Evolutionary conservation across 2,113 vertebrate species (phyloP).

Genomic region (Setophaga coronata): DNA sequence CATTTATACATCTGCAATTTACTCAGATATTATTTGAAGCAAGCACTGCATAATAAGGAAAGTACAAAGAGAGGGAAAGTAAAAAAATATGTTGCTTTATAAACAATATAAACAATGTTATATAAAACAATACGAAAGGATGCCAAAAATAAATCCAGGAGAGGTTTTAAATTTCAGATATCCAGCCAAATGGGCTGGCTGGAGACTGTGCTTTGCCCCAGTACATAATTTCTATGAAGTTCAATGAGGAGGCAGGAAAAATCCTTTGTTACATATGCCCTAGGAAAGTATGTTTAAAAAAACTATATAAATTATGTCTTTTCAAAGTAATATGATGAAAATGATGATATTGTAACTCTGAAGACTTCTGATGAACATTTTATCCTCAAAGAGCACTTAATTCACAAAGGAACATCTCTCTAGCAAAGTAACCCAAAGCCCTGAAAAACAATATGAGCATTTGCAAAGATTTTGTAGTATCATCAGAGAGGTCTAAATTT

Average conservation of each 20-base stretch:
- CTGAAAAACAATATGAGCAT: constrained; percentile 2
- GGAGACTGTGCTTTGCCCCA: background rate
- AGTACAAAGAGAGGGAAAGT: background rate
- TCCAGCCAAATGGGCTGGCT: background rate
- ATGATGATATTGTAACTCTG: background rate
- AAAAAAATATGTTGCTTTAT: background rate
- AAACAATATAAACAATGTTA: no score
- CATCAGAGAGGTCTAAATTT: constrained; percentile 1
- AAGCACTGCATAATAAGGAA: background rate
- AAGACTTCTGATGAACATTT: constrained; percentile 39
- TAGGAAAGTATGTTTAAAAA: background rate
- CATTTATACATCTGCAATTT: background rate
- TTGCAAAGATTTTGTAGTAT: constrained; percentile 1
- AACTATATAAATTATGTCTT: background rate
- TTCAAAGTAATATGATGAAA: constrained; percentile 12
- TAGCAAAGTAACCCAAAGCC: background rate
- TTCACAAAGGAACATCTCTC: constrained; percentile 3
- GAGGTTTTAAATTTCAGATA: background rate
- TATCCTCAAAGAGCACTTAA: constrained; percentile 43
- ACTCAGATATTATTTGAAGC: background rate
- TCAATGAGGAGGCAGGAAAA: background rate
- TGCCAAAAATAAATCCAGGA: background rate
- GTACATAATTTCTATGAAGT: background rate
- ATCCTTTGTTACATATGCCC: background rate
- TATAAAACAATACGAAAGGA: background rate